Evolutionary conservation across 2,888 invertebrate species (phyloP).

Genomic region (Apocheima hispidaria): DNA sequence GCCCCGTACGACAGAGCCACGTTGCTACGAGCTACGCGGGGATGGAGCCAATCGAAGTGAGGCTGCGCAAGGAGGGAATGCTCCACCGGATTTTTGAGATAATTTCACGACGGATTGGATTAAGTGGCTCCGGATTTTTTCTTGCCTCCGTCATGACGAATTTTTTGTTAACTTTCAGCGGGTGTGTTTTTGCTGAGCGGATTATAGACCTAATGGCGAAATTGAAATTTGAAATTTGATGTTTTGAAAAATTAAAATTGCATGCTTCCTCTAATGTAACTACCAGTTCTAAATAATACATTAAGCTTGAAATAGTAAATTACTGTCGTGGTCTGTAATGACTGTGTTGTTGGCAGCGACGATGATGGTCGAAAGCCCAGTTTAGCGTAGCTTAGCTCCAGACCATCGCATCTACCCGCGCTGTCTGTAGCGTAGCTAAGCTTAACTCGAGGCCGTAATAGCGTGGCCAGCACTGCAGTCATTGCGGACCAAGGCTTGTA

Average conservation of each 20-base stretch:
- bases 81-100: conserved; percentile 65
- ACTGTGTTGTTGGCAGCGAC: too few relatives aligned
- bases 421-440: too few relatives aligned
- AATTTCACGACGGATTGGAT: conserved; percentile 50
- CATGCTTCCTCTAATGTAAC: conserved; percentile 4
- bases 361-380: too few relatives aligned
- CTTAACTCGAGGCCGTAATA: too few relatives aligned
- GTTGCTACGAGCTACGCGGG: conserved; percentile 83
- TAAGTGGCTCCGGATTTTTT: conserved; percentile 52
- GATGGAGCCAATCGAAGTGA: conserved; percentile 81
- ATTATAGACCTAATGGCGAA: conserved; percentile 17
- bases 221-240: background rate
- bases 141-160: conserved; percentile 40
- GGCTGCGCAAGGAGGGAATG: conserved; percentile 72
- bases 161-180: conserved; percentile 40
- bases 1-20: conserved; percentile 78
- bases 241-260: background rate
- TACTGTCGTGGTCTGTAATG: too few relatives aligned
- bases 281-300: background rate
- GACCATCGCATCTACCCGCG: too few relatives aligned
- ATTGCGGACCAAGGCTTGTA: too few relatives aligned
- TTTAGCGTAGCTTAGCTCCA: too few relatives aligned
- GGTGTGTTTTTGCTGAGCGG: conserved; percentile 30
- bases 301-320: background rate
- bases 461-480: too few relatives aligned